Conservation (phyloP, 2,888 invertebrate species). For the Azorinus chamasolen region DNA sequence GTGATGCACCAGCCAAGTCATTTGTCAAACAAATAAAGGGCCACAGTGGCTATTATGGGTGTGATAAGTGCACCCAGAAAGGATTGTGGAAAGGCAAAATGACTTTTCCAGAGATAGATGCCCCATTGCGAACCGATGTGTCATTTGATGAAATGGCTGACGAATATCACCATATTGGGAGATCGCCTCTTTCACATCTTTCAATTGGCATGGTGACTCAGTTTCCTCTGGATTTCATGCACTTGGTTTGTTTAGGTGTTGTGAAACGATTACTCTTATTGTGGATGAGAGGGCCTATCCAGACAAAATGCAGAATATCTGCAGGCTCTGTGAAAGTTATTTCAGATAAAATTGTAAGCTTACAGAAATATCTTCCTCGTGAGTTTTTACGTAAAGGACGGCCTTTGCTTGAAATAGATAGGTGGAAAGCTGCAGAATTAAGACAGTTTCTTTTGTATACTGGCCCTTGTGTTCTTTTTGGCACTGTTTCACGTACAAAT, state of each 20-base stretch:
- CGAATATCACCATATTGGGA: conserved; percentile 63
- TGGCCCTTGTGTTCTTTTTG: conserved; percentile 73
- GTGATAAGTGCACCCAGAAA: conserved; percentile 74
- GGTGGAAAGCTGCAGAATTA: conserved; percentile 81
- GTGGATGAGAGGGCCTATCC: conserved; percentile 65
- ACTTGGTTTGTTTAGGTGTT: conserved; percentile 79
- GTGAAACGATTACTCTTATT: conserved; percentile 58
- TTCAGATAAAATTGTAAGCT: conserved; percentile 10
- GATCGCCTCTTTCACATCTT: conserved; percentile 53
- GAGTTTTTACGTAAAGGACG: conserved; percentile 78
- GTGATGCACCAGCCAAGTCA: conserved; percentile 79
- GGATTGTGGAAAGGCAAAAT: conserved; percentile 49
- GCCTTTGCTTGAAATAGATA: conserved; percentile 65
- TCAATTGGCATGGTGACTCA: conserved; percentile 64
- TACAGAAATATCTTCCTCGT: conserved; percentile 35
- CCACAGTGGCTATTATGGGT: conserved; percentile 77
- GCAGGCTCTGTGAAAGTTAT: conserved; percentile 16
- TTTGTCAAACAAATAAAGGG: conserved; percentile 74
- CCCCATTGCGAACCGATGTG: conserved; percentile 48
- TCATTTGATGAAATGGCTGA: conserved; percentile 59
- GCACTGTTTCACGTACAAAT: conserved; percentile 44
- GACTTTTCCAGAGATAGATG: conserved; percentile 51
- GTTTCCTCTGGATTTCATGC: conserved; percentile 82
- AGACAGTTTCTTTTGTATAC: conserved; percentile 75
- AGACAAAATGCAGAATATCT: conserved; percentile 15